Evolutionary conservation across 2,113 vertebrate species (phyloP).

Genomic region (Pristiophorus japonicus): DNA sequence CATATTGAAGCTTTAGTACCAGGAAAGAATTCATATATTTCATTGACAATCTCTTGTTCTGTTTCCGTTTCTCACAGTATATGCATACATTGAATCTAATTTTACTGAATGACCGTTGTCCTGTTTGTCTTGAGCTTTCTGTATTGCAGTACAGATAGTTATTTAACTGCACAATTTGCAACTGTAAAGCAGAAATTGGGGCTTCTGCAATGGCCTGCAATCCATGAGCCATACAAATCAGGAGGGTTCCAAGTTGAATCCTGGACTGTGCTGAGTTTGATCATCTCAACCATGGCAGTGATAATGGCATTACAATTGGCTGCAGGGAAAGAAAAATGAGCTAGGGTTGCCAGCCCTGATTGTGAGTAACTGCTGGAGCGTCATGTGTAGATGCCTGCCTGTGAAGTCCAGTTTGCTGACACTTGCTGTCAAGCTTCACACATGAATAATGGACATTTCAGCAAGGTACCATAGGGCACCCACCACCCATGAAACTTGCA

Average conservation of each 20-base stretch:
- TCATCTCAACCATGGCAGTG: neutral
- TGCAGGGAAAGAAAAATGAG: neutral
- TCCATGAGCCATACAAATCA: neutral
- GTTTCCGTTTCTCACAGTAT: neutral
- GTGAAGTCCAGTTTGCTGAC: neutral
- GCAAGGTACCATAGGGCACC: neutral
- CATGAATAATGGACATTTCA: neutral
- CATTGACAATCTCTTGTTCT: neutral
- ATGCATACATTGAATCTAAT: neutral
- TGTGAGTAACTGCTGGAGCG: neutral
- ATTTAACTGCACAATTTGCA: neutral
- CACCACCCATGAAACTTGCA: neutral
- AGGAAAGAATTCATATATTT: neutral
- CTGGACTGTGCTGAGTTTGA: neutral
- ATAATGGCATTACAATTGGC: neutral
- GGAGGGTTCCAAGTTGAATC: neutral
- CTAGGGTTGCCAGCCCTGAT: neutral
- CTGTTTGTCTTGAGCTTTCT: neutral
- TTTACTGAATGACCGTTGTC: neutral
- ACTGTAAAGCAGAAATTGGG: neutral
- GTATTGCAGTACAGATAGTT: neutral
- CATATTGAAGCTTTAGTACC: neutral
- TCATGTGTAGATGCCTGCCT: neutral
- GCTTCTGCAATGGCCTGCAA: neutral
- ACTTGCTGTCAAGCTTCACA: neutral